Evolutionary conservation across 2,113 vertebrate genomes (phyloP), one percentile per base, ranked within the genome.

Genomic region (Sander lucioperca): DNA sequence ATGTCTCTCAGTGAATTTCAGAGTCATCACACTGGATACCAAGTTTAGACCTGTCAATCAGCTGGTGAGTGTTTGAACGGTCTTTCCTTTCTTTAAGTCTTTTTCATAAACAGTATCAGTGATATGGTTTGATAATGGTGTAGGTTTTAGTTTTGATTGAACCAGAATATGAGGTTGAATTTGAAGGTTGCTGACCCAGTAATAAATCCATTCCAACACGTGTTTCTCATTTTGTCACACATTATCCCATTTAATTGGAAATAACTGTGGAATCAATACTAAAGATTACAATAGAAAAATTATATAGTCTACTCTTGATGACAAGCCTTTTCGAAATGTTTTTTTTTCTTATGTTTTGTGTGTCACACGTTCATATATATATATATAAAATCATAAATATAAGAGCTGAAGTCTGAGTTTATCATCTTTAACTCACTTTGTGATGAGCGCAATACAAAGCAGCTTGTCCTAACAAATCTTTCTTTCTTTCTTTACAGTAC

Each of bases 401-500:
- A 62, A 59, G 15, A 59, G 57, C 33, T 61, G 30, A 19, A 33
- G 58, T 39, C 39, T 39, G 33, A 33, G 6, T 33, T 10, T 39
- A 39, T 39, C 39, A 10, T 33, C 9, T 59, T 63, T 19, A 63
- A 21, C 6, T 63, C 19, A 39, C 39, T 36, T 2, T 51, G 45
- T 61, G 61, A 64, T 50, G 19, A 47, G 1, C 47, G 2, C 11
- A 51, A 21, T 14, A 19, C 6, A 6, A 65, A 58, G 4, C 6
- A 56, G 39, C n/a, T 33, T 23, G 1, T 5, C n/a, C 23, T 56
- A 70, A 74, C 9, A 56, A 56, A 14, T 13, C 6, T 77, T 53
- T 56, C 5, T 73, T 56, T 19, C 2, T 67, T n/a, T 47, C 39
- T 45, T 86, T 81, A 36, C 89, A 94, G 94, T 94, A 93, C 39